Percentiles rank a stretch among this genome's conserved stretches.
phyloP scores from a whole-genome alignment of 2,797 vertebrate species.

The Coranthus polyacanthus region DNA sequence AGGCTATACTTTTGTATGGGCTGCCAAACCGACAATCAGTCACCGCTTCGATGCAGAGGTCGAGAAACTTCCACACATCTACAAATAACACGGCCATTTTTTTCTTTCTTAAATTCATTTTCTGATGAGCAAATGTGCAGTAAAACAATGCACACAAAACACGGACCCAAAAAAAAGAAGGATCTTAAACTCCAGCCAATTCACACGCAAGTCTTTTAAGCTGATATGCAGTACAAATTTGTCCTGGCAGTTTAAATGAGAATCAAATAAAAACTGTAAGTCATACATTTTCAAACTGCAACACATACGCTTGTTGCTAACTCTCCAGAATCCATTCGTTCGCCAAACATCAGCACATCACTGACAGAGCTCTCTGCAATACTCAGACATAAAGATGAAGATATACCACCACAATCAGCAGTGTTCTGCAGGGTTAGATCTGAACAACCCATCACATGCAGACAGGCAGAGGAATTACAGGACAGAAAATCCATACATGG shows the following conservation, averaged over 20 bases:
- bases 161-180: too few species aligned
- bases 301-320: constrained; percentile 54
- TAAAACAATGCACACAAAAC: background rate
- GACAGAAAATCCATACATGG: constrained; percentile 79
- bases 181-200: background rate
- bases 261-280: constrained; percentile 46
- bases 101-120: constrained; percentile 6
- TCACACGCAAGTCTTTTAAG: constrained; percentile 2
- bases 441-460: constrained; percentile 75
- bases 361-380: constrained; percentile 55
- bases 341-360: constrained; percentile 38
- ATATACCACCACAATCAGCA: constrained; percentile 71
- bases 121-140: constrained; percentile 16
- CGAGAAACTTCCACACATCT: too few species aligned
- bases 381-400: constrained; percentile 70
- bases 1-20: too few species aligned
- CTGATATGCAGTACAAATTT: constrained; percentile 17
- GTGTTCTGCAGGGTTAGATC: constrained; percentile 68
- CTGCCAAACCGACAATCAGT: too few species aligned
- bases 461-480: constrained; percentile 73
- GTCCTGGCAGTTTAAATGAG: constrained; percentile 22
- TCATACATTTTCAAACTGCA: constrained; percentile 47
- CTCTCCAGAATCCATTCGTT: constrained; percentile 49
- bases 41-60: too few species aligned
- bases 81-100: background rate